phyloP scores from a whole-genome alignment of 1,140 invertebrate species.

The Eriosoma lanigerum region DNA sequence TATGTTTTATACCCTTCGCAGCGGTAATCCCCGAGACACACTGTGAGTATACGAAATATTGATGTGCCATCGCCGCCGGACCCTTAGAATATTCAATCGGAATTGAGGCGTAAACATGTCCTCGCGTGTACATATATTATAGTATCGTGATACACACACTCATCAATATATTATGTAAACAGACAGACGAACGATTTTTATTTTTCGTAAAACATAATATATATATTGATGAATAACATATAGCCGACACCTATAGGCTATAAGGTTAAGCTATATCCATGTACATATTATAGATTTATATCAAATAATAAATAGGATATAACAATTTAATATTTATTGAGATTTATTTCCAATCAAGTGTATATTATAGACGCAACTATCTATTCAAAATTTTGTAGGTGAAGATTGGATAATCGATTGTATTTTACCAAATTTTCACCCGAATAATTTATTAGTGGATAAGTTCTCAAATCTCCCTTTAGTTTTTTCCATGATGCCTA shows the following conservation, averaged over 20 bases:
- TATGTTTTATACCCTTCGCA: slow-evolving; percentile 20
- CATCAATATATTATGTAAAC: neutral
- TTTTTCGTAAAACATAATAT: neutral
- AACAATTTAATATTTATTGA: neutral
- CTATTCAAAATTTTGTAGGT: too few species aligned
- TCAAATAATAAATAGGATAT: slow-evolving; percentile 4
- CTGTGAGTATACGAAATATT: slow-evolving; percentile 24
- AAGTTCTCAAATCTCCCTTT: too few species aligned
- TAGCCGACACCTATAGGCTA: too few species aligned
- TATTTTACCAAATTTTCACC: too few species aligned
- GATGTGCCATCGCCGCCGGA: slow-evolving; percentile 35
- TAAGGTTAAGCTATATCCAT: too few species aligned
- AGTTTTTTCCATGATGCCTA: too few species aligned
- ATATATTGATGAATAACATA: slow-evolving; percentile 4
- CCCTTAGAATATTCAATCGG: slow-evolving; percentile 44
- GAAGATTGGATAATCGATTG: too few species aligned
- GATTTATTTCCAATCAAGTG: neutral
- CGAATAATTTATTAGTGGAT: too few species aligned
- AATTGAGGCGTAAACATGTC: slow-evolving; percentile 43
- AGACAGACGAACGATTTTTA: neutral
- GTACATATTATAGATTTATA: too few species aligned
- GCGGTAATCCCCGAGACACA: slow-evolving; percentile 23
- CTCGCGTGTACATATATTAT: neutral
- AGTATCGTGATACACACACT: neutral
- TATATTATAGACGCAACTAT: too few species aligned